A percentile compares a stretch with the other conserved stretches of the same genome.
Evolutionary conservation across 2,797 vertebrate species (phyloP).

Genomic region (Lemur catta): DNA sequence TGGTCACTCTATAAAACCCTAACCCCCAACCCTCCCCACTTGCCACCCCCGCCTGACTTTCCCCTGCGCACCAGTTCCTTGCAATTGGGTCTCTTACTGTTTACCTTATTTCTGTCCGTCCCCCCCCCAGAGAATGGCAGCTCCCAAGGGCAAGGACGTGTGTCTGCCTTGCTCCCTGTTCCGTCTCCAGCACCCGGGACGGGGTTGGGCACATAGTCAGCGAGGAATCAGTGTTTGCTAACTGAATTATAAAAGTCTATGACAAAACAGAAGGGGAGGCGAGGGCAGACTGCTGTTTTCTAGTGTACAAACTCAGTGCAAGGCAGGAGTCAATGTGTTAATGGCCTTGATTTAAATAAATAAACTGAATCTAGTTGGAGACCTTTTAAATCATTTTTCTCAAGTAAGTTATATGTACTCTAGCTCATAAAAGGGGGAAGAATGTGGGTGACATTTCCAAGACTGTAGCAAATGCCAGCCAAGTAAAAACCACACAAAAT

Average conservation of each 20-base stretch:
- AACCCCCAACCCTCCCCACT: too few relatives aligned
- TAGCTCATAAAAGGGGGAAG: neutral
- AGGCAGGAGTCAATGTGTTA: neutral
- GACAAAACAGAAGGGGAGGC: too few relatives aligned
- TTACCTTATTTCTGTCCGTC: neutral
- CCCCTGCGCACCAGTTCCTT: neutral
- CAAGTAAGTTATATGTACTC: neutral
- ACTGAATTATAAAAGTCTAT: fast-evolving
- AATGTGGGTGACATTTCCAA: conserved; percentile 2
- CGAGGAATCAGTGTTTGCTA: neutral
- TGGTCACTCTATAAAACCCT: neutral
- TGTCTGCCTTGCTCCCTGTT: neutral
- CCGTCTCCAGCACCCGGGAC: fast-evolving
- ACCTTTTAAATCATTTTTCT: neutral
- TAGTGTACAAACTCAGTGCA: neutral
- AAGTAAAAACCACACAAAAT: neutral
- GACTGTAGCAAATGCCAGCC: neutral
- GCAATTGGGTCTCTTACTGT: fast-evolving
- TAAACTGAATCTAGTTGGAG: neutral
- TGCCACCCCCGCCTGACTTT: fast-evolving
- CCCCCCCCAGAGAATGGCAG: fast-evolving
- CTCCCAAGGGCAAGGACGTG: fast-evolving
- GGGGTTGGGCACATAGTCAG: fast-evolving
- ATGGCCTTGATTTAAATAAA: neutral
- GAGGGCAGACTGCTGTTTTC: fast-evolving